Percentiles rank a stretch among this genome's conserved stretches.
Conservation (phyloP, 2,797 vertebrate genomes). For the Ptychadena robeensis region DNA sequence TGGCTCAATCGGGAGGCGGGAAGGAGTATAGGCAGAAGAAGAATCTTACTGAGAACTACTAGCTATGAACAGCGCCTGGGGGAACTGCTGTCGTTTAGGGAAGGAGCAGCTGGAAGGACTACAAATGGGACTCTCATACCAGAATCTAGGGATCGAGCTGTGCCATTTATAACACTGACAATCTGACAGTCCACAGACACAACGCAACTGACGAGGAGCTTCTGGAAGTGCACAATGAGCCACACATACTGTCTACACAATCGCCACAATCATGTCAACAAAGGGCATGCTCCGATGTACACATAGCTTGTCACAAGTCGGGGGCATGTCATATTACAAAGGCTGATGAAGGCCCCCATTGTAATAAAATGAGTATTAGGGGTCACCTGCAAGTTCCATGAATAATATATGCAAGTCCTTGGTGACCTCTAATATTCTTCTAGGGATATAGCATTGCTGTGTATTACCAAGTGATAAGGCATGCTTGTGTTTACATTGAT, state of each 20-base stretch:
- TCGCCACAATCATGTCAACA: background rate
- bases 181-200: slow-evolving; percentile 28
- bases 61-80: background rate
- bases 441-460: background rate
- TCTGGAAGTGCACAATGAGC: background rate
- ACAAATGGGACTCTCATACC: slow-evolving; percentile 24
- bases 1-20: slow-evolving; percentile 3
- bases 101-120: slow-evolving; percentile 43
- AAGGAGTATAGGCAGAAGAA: background rate
- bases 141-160: background rate
- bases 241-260: background rate
- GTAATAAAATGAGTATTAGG: background rate
- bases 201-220: slow-evolving; percentile 16
- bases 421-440: background rate
- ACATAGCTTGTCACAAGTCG: no score
- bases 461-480: background rate
- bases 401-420: background rate
- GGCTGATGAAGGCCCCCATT: background rate
- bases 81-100: background rate
- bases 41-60: background rate
- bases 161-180: background rate
- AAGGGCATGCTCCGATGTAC: no score
- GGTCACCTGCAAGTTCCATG: no score
- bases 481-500: background rate
- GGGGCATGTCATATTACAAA: no score